Evolutionary conservation across 1,140 invertebrate genomes (phyloP), one percentile per base, ranked within the genome.

Genomic region (Aphis craccivora): DNA sequence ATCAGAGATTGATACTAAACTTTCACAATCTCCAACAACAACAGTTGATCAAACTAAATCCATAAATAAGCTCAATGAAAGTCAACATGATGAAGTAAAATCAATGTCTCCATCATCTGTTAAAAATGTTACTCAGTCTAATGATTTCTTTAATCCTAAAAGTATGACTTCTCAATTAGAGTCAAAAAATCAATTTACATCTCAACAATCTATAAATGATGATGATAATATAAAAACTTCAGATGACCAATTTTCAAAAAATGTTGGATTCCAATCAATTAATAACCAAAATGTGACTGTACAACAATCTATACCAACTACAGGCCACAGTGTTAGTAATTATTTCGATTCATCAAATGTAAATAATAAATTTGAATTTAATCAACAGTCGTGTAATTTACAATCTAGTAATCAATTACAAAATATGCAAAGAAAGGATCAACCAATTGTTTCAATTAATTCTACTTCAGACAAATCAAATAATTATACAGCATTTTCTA

Each of bases 341-440:
- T 93, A 93, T 55, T 93, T 93, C 43, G 23, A 93, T 84, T 55
- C 81, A n/a, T 30, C 18, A 30, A 53, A 40, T 93, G 23, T 11
- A 53, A 86, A 55, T 40, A 93, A 93, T 40, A 48, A n/a, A 55
- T 84, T 23, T 60, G 11, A 67, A 40, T 93, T 86, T 11, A 51
- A 93, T 93, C 81, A 84, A 93, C 67, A 93, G 8, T 84, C n/a
- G 25, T 25, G 9, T 23, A 84, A 83, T 84, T 30, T 83, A 37
- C 55, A 92, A 81, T 25, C 45, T 53, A 30, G 22, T 37, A 53
- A 6, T 53, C n/a, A 37, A 55, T 30, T 37, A 86, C 48, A 81
- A 92, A 92, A 84, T 53, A 9, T 55, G 11, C 43, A 92, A 22
- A 51, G 2, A 35, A 43, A 93, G 2, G 14, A 67, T 30, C 67